phyloP scores from a whole-genome alignment of 2,888 invertebrate species.

The Buathra laborator region DNA sequence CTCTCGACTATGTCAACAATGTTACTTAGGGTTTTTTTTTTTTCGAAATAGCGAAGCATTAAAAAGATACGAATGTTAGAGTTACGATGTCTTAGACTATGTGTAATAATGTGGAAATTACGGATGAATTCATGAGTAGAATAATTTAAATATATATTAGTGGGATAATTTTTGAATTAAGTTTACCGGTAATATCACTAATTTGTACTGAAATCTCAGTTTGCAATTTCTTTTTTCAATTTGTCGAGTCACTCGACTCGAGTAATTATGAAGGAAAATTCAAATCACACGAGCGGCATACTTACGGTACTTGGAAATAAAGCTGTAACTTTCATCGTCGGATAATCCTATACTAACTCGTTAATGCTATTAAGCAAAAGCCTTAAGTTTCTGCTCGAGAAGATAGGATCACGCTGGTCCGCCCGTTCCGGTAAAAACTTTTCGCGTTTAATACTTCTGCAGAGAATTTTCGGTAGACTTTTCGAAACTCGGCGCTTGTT shows the following conservation, averaged over 20 bases:
- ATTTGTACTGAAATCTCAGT: not conserved
- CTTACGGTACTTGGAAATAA: not conserved
- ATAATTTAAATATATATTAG: no score
- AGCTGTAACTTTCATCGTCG: constrained; percentile 26
- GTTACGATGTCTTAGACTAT: no score
- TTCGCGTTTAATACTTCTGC: constrained; percentile 48
- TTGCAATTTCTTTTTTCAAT: not conserved
- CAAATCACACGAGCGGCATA: constrained; percentile 17
- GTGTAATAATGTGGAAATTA: no score
- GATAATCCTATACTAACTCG: constrained; percentile 40
- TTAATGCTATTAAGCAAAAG: constrained; percentile 50
- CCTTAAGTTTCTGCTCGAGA: constrained; percentile 41
- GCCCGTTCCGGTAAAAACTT: constrained; percentile 42
- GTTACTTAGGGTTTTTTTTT: not conserved
- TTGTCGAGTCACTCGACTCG: not conserved
- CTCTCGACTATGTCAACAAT: not conserved
- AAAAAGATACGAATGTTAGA: not conserved
- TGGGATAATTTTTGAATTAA: not conserved
- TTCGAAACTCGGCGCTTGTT: not conserved
- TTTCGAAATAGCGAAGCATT: not conserved
- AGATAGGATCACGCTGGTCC: constrained; percentile 41
- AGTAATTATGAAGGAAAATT: constrained; percentile 29
- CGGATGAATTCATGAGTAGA: no score
- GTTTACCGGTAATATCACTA: not conserved
- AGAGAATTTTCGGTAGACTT: constrained; percentile 32